phyloP scores from a whole-genome alignment of 2,888 invertebrate genomes.

The Spilosoma lubricipeda region DNA sequence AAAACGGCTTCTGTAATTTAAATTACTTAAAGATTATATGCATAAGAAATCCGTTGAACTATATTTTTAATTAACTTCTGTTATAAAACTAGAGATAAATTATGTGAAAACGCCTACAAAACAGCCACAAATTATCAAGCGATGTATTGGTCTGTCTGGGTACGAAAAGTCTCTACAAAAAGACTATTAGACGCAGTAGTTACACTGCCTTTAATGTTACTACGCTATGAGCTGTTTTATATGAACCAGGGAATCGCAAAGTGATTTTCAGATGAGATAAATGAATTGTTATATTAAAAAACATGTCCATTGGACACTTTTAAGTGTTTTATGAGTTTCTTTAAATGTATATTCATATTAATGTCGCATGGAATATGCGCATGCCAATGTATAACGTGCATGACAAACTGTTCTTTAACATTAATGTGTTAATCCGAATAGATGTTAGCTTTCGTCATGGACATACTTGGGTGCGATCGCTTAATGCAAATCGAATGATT shows the following conservation, averaged over 20 bases:
- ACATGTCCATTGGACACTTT: not conserved
- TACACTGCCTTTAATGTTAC: no score
- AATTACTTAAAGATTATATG: not conserved
- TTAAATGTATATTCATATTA: not conserved
- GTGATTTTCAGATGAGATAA: not conserved
- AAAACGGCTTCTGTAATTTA: not conserved
- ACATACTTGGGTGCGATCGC: conserved; percentile 62
- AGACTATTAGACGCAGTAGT: not conserved
- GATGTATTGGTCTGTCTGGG: not conserved
- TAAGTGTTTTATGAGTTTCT: not conserved
- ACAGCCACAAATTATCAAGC: not conserved
- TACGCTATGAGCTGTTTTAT: no score
- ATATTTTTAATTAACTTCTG: not conserved
- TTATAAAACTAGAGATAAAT: not conserved
- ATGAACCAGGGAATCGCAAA: not conserved
- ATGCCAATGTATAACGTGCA: conserved; percentile 14
- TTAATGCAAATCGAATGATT: conserved; percentile 73
- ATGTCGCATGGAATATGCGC: not conserved
- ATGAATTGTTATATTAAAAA: not conserved
- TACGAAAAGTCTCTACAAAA: not conserved
- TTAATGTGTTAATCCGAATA: conserved; percentile 36
- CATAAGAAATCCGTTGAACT: not conserved
- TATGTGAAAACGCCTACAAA: not conserved
- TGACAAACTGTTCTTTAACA: conserved; percentile 21
- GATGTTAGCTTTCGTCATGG: conserved; percentile 54